Evolutionary conservation across 2,113 vertebrate species (phyloP).

Genomic region (Alectura lathami): DNA sequence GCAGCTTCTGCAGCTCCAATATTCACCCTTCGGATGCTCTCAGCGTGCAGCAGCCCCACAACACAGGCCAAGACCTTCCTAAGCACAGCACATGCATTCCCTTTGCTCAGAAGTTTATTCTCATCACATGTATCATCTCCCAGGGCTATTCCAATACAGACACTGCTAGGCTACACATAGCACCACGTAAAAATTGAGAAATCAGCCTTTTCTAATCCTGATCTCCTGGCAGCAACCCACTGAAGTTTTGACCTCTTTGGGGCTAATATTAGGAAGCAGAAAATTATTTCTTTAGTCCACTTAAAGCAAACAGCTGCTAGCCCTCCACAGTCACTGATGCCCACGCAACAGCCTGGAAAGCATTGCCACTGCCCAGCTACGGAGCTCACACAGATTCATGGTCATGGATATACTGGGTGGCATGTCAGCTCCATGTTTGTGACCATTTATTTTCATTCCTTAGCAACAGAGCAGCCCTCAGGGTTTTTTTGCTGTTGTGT

Average conservation of each 20-base stretch:
- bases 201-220: not conserved
- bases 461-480: constrained; percentile 32
- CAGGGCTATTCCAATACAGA: not conserved
- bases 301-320: not conserved
- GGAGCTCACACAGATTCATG: not conserved
- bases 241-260: not conserved
- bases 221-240: not conserved
- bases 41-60: not conserved
- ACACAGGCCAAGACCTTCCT: not conserved
- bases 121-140: not conserved
- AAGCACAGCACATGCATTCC: not conserved
- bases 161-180: not conserved
- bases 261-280: not conserved
- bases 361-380: not conserved
- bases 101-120: not conserved
- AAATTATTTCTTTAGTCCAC: not conserved
- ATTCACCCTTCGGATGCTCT: not conserved
- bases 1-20: fast-evolving
- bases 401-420: not conserved
- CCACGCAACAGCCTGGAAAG: not conserved
- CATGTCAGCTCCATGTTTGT: not conserved
- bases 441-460: constrained; percentile 29
- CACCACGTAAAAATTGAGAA: not conserved
- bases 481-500: too few species aligned
- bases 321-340: fast-evolving